Evolutionary conservation across 2,888 invertebrate genomes (phyloP), one percentile per base, ranked within the genome.

Genomic region (Muschampia plurimacula): DNA sequence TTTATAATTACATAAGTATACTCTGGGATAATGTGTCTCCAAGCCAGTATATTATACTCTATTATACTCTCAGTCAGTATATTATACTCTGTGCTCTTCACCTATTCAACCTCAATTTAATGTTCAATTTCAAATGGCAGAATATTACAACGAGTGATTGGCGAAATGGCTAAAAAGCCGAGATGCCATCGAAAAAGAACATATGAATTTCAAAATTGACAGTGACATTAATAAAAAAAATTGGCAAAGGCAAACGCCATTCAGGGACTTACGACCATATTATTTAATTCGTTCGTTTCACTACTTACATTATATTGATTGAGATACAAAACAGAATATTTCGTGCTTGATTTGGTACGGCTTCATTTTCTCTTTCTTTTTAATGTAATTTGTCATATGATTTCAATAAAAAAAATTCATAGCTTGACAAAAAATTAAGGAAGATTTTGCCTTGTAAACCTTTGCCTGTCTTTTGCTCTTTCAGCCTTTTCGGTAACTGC

Each of bases 171-270:
- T 22, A 22, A 22, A 22, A 22, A 22, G 22, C 22, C 22, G 22
- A 22, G 22, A 22, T 22, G 22, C 22, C 22, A 22, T 22, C 22
- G 22, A 22, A 22, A 22, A 22, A 22, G 22, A 22, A 22, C 22
- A 22, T 22, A 22, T 0, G 22, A 22, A 22, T 22, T 22, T 22
- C 22, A 22, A 22, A 22, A 22, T 55, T 55, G 22, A 41, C 12
- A 13, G 2, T 46, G 12, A 1, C 0, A 5, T 5, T 1, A n/a
- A 22, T 2, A 10, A 55, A 67, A 67, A 57, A 55, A 41, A 15
- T 32, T 67, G 67, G 55, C 67, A 57, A 67, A 66, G 67, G 67
- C 13, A 67, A 57, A 55, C 55, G 55, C 55, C 55, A 67, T 59
- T 59, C 22, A 22, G 2, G 9, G 22, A 9, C 55, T 59, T 66